phyloP scores from a whole-genome alignment of 2,113 vertebrate genomes.

The Phyllostomus hastatus region DNA sequence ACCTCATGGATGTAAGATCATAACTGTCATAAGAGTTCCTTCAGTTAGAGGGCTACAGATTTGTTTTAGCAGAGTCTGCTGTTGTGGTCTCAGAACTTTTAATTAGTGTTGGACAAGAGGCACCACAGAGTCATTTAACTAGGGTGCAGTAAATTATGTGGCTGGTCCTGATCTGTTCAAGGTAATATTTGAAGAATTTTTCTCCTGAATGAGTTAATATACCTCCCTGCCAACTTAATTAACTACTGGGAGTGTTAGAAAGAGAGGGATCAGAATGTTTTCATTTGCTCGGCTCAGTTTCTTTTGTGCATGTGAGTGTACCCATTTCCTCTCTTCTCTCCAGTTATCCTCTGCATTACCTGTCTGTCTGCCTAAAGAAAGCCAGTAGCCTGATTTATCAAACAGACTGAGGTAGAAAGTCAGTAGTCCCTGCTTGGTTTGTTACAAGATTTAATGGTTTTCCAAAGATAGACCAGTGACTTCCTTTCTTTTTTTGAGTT shows the following conservation, averaged over 20 bases:
- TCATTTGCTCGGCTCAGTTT: background rate
- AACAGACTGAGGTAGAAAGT: background rate
- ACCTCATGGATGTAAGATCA: background rate
- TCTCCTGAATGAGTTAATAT: slow-evolving; percentile 2
- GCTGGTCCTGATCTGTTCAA: background rate
- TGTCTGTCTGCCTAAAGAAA: background rate
- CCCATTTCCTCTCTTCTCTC: background rate
- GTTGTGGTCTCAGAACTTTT: background rate
- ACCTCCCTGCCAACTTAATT: background rate
- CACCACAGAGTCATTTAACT: background rate
- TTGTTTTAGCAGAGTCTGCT: background rate
- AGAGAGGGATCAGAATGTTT: background rate
- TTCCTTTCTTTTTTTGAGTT: slow-evolving; percentile 33
- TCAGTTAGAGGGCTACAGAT: background rate
- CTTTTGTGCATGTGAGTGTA: background rate
- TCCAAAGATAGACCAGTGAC: slow-evolving; percentile 5
- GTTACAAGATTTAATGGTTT: background rate
- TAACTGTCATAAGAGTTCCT: background rate
- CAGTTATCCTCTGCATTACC: background rate
- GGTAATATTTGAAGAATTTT: slow-evolving; percentile 12
- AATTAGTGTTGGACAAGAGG: background rate
- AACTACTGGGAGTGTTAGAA: background rate
- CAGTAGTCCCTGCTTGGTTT: slow-evolving; percentile 54
- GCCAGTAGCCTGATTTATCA: background rate
- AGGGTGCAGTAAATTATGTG: background rate